A percentile compares a stretch with the other conserved stretches of the same genome.
These are phyloP conservation scores for Athalia cordata DNA, from an alignment of 2,888 invertebrate genomes.

Conservation along the genomic window DNA sequence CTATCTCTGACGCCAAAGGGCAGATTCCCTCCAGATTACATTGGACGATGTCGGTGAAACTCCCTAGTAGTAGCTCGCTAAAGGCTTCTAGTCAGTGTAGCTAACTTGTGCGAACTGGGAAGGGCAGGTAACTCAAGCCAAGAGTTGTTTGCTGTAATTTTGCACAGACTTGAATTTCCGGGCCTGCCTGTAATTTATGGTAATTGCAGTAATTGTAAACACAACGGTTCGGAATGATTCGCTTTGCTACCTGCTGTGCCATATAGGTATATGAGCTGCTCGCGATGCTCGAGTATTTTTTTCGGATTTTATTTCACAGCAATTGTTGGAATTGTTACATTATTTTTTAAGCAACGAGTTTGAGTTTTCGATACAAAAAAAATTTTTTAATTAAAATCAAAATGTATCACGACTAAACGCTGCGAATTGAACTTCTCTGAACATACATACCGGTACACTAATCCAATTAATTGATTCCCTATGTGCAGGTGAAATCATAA, in stretches of 20 bases:
- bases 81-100: conserved; percentile 34
- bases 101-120: conserved; percentile 29
- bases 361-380: too few species aligned
- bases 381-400: too few species aligned
- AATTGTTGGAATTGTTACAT: background rate
- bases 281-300: background rate
- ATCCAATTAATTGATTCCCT: too few species aligned
- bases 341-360: too few species aligned
- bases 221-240: conserved; percentile 17
- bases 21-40: conserved; percentile 35
- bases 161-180: conserved; percentile 31
- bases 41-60: conserved; percentile 28
- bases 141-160: conserved; percentile 33
- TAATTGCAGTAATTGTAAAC: conserved; percentile 31
- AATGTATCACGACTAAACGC: too few species aligned
- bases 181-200: conserved; percentile 33
- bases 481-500: too few species aligned
- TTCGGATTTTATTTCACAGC: background rate
- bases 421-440: too few species aligned
- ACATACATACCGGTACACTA: too few species aligned
- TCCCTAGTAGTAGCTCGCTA: background rate
- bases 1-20: conserved; percentile 33
- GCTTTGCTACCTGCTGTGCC: background rate
- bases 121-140: conserved; percentile 14
- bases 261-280: conserved; percentile 9